These are phyloP conservation scores for Arnoldichthys spilopterus DNA, from an alignment of 2,797 vertebrate genomes.

Conservation along the genomic window DNA sequence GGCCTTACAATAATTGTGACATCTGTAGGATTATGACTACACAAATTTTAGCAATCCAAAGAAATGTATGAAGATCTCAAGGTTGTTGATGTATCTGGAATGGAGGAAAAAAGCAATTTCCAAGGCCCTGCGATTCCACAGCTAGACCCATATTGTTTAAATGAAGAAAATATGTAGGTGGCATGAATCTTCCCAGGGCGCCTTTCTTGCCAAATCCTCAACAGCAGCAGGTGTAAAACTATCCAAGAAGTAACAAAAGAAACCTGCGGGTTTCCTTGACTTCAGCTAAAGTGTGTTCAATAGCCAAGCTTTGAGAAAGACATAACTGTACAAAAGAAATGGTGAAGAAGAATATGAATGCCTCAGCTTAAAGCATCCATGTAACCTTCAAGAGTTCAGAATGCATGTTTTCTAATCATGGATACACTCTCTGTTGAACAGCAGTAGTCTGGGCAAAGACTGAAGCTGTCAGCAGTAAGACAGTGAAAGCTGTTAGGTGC, in stretches of 20 bases:
- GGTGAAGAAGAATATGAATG: not conserved
- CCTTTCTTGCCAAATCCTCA: conserved; percentile 3
- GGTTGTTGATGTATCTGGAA: conserved; percentile 10
- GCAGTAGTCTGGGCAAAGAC: no score
- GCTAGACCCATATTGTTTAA: conserved; percentile 59
- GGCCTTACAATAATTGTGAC: not conserved
- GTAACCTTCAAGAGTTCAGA: not conserved
- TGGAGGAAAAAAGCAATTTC: conserved; percentile 66
- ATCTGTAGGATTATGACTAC: not conserved
- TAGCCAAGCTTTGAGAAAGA: not conserved
- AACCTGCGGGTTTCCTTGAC: not conserved
- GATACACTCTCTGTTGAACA: no score
- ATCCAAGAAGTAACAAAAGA: conserved; percentile 11
- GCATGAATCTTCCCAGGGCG: conserved; percentile 4
- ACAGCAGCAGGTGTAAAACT: conserved; percentile 24
- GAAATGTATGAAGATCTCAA: conserved; percentile 8
- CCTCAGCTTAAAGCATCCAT: not conserved
- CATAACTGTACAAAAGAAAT: not conserved
- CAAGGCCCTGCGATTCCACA: conserved; percentile 73
- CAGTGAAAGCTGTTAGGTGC: no score
- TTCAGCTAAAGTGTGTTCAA: conserved; percentile 6
- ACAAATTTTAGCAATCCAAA: not conserved
- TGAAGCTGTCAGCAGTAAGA: no score
- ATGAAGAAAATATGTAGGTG: conserved; percentile 47
- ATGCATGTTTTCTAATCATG: not conserved